phyloP scores from a whole-genome alignment of 1,140 invertebrate species.

The Camponotus vicinus region DNA sequence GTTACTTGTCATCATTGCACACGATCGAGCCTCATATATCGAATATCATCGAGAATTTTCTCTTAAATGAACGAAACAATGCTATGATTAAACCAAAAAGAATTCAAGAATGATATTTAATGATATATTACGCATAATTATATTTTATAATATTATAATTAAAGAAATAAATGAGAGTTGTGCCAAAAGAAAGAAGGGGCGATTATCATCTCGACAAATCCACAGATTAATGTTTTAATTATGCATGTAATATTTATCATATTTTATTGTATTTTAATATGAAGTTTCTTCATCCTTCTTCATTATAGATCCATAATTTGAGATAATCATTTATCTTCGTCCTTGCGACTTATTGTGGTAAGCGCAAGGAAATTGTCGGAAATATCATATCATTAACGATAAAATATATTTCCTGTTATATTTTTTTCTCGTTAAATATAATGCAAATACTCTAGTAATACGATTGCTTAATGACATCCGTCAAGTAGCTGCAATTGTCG shows the following conservation, averaged over 20 bases:
- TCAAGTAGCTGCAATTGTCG: not conserved
- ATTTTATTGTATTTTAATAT: not conserved
- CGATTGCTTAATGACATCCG: not conserved
- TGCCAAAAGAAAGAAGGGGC: not conserved
- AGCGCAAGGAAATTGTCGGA: conserved; percentile 8
- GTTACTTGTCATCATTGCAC: conserved; percentile 30
- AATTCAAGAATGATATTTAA: conserved; percentile 75
- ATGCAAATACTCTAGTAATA: not conserved
- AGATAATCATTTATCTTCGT: conserved; percentile 3
- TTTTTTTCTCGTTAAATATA: conserved; percentile 20
- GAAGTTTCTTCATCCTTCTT: not conserved
- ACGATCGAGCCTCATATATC: conserved; percentile 24
- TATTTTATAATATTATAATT: conserved; percentile 71
- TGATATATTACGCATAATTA: conserved; percentile 75
- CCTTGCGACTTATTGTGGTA: conserved; percentile 7
- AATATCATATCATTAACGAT: conserved; percentile 20
- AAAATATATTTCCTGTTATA: conserved; percentile 34
- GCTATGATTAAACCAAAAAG: conserved; percentile 74
- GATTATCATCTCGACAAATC: not conserved
- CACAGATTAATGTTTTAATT: not conserved
- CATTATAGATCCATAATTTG: not conserved
- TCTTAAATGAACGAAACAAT: conserved; percentile 28
- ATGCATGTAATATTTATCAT: no score
- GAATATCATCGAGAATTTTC: conserved; percentile 24
- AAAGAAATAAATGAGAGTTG: conserved; percentile 66